Percentiles rank a stretch among this genome's conserved stretches.
Conservation (phyloP, 2,888 invertebrate genomes). For the Monoplex corrugatus region DNA sequence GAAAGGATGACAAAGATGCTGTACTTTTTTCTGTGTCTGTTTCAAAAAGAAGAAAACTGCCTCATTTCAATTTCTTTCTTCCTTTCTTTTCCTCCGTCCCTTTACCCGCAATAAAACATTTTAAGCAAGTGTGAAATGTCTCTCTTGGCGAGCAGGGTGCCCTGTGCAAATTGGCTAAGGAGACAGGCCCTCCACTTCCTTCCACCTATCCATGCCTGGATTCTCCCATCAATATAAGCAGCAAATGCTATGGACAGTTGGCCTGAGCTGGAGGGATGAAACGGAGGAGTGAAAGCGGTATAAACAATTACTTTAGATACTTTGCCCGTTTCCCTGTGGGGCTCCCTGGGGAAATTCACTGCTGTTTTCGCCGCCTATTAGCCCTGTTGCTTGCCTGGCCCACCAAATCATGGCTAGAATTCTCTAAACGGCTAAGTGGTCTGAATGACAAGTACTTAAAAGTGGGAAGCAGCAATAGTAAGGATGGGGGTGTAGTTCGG, state of each 20-base stretch:
- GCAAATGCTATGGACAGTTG: neutral
- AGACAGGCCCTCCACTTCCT: no score
- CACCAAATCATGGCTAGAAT: conserved; percentile 47
- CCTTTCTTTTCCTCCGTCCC: no score
- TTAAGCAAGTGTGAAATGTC: no score
- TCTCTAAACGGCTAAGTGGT: conserved; percentile 53
- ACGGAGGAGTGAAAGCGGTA: conserved; percentile 41
- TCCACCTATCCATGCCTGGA: no score
- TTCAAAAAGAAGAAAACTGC: no score
- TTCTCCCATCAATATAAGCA: neutral
- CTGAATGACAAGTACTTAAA: conserved; percentile 56
- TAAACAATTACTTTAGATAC: conserved; percentile 53
- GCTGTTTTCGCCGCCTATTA: conserved; percentile 53
- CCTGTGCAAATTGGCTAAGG: no score
- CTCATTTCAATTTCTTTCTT: no score
- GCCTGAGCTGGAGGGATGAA: no score
- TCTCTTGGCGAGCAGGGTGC: no score
- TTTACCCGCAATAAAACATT: no score
- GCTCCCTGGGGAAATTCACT: conserved; percentile 47
- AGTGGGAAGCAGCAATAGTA: conserved; percentile 16
- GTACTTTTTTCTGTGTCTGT: no score
- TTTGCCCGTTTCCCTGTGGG: conserved; percentile 24
- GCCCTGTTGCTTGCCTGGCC: conserved; percentile 34
- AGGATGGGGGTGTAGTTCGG: neutral
- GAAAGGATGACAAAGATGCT: no score